Base-by-base conservation (phyloP, 2,888 invertebrate species). In the Oscheius myriophilus region DNA sequence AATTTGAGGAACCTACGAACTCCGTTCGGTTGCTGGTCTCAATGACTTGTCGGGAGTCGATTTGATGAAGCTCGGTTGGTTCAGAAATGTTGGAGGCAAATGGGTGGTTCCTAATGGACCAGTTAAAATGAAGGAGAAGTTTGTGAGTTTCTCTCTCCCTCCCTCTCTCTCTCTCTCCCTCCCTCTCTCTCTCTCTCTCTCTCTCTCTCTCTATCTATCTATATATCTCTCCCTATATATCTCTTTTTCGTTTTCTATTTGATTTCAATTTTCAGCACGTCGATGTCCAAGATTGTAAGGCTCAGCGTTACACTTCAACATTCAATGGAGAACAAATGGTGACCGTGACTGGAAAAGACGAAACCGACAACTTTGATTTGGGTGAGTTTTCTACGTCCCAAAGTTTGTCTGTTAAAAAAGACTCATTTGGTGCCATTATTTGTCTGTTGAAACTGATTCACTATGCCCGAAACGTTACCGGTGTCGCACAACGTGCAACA, bases 251-350 rank as follows among this genome's bases (percentile, higher is more conserved):
- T 9, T 33, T 9, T 9, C 33, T 9, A 18, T 45, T 39, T 9
- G 39, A 39, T n/a, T 7, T 21, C 12, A 3, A 6, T 23, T 58
- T 79, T 67, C 57, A 80, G 80, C 82, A 83, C 63, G 69, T 81
- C 14, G 64, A 71, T 25, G 81, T 82, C 23, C 55, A 75, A n/a
- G 72, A 82, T 67, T 82, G 82, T 63, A 83, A 82, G 51, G 70
- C 69, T 11, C 82, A 82, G 55, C 58, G 59, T n/a, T 82, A 82
- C 64, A 63, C 70, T 2, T 66, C 72, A 1, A 78, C 74, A n/a
- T 73, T 82, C 57, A 73, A 77, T 41, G 82, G 78, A 14, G 83
- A 83, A 61, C 83, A 82, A 53, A 67, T 73, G 42, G 83, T 83
- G 14, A 43, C 77, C 7, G 52, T 55, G 33, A 51, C 71, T 11